phyloP scores from a whole-genome alignment of 1,140 invertebrate species.

The Achatina immaculata region DNA sequence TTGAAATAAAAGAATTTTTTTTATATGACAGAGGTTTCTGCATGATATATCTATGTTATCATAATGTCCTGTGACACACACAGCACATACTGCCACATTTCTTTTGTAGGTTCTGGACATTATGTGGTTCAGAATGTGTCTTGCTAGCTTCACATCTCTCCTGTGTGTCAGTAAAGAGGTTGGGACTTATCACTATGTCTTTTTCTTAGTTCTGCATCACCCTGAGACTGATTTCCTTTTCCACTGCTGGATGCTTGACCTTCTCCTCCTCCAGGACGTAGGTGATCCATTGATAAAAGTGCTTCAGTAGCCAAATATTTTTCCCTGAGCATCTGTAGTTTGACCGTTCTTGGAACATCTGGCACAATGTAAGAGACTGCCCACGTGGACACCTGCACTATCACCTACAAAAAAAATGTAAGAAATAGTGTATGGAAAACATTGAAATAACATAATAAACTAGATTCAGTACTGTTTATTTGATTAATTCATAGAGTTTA shows the following conservation, averaged over 20 bases:
- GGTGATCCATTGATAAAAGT: slow-evolving; percentile 78
- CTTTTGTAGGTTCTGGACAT: no score
- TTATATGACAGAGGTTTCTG: no score
- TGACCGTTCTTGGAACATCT: slow-evolving; percentile 83
- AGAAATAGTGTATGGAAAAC: slow-evolving; percentile 35
- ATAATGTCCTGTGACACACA: no score
- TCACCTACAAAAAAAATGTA: slow-evolving; percentile 77
- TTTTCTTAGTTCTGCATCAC: not conserved
- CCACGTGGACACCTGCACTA: slow-evolving; percentile 86
- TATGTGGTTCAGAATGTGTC: no score
- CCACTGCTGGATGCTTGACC: not conserved
- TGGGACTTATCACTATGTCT: not conserved
- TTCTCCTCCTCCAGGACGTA: not conserved
- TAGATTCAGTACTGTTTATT: no score
- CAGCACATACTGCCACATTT: no score
- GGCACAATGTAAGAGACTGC: slow-evolving; percentile 88
- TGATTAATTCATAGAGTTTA: no score
- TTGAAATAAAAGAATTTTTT: no score
- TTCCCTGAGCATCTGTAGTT: slow-evolving; percentile 85
- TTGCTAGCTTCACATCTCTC: no score
- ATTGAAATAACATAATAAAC: no score
- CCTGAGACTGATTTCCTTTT: not conserved
- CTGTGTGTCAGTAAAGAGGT: not conserved
- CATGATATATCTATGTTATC: no score
- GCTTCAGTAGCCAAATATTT: slow-evolving; percentile 91